These are phyloP conservation scores for Metopia argyrocephala DNA, from an alignment of 2,888 invertebrate genomes.

Conservation along the genomic window DNA sequence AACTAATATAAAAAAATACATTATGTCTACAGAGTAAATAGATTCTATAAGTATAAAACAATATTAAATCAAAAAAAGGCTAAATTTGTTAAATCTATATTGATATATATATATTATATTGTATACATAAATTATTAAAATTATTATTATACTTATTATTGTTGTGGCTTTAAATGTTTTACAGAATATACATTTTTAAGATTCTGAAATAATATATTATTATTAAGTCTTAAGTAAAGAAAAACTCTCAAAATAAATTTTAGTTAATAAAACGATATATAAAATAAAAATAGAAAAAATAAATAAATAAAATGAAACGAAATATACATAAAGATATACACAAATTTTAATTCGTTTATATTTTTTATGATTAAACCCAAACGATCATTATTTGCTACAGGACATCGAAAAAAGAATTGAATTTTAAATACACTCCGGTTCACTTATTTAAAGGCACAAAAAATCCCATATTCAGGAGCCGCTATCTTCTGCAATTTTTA, in stretches of 20 bases:
- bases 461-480: too few relatives aligned
- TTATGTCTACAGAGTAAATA: background rate
- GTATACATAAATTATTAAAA: conserved; percentile 17
- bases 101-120: background rate
- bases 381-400: too few relatives aligned
- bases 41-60: background rate
- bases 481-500: too few relatives aligned
- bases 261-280: conserved; percentile 19
- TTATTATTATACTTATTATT: conserved; percentile 42
- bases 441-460: too few relatives aligned
- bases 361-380: too few relatives aligned
- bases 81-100: background rate
- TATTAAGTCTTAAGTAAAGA: conserved; percentile 1
- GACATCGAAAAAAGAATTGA: background rate
- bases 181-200: conserved; percentile 22
- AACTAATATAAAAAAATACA: too few relatives aligned
- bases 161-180: conserved; percentile 55
- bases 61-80: background rate
- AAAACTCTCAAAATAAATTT: conserved; percentile 20
- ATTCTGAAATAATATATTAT: conserved; percentile 2
- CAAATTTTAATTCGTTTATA: background rate
- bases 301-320: background rate
- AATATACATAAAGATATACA: background rate
- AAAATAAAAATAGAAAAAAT: background rate
- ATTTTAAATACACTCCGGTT: background rate